These are phyloP conservation scores for Leptarthrus brevirostris DNA, from an alignment of 2,888 invertebrate genomes.

Conservation along the genomic window DNA sequence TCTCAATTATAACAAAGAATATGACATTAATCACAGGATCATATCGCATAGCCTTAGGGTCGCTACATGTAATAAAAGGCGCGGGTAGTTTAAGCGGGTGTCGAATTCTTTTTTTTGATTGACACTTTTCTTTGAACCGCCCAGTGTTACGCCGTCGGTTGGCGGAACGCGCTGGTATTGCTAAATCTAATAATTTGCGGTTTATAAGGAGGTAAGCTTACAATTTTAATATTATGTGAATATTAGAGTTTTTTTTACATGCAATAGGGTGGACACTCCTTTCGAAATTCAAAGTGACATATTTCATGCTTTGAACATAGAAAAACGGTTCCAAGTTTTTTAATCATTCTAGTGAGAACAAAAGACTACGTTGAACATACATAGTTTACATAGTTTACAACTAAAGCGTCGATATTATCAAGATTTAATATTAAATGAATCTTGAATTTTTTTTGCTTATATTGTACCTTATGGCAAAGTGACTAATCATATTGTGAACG, in stretches of 20 bases:
- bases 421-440: no score
- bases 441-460: no score
- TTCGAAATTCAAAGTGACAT: no score
- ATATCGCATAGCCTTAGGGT: neutral
- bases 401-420: no score
- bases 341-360: no score
- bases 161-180: neutral
- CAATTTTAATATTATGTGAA: conserved; percentile 3
- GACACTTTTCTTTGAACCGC: conserved; percentile 48
- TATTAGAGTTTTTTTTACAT: no score
- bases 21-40: conserved; percentile 26
- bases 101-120: conserved; percentile 51
- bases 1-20: neutral
- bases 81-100: conserved; percentile 48
- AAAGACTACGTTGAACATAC: no score
- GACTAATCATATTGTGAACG: neutral
- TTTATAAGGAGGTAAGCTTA: neutral
- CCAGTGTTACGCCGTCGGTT: neutral
- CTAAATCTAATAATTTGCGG: conserved; percentile 30
- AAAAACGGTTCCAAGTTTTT: no score
- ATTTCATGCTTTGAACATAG: no score
- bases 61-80: neutral
- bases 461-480: no score
- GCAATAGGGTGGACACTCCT: no score
- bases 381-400: no score